Evolutionary conservation across 2,113 vertebrate species (phyloP).

Genomic region (Alectura lathami): DNA sequence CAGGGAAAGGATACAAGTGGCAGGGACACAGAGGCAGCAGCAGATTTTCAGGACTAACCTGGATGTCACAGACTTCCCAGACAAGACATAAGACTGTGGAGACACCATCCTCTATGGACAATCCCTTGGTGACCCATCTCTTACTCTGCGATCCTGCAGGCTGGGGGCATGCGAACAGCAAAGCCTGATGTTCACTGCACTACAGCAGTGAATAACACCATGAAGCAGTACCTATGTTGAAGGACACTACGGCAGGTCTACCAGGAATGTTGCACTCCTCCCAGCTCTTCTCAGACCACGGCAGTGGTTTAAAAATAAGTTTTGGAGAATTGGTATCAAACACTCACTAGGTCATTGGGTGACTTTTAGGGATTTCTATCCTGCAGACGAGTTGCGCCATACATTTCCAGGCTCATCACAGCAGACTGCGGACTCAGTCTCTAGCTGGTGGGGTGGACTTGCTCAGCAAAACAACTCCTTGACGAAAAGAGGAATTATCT

Average conservation of each 20-base stretch:
- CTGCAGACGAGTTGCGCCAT: background rate
- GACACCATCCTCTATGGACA: fast-evolving
- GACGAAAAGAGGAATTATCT: background rate
- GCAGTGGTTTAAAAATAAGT: background rate
- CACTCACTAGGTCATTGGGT: background rate
- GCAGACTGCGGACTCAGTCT: background rate
- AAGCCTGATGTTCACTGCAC: background rate
- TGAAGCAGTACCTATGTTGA: background rate
- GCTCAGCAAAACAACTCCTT: background rate
- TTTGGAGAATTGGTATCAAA: background rate
- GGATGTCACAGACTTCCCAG: background rate
- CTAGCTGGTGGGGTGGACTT: background rate
- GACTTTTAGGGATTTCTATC: background rate
- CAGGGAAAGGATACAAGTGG: background rate
- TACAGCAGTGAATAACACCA: fast-evolving
- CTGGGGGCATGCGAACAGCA: background rate
- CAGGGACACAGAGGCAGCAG: background rate
- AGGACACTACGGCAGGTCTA: background rate
- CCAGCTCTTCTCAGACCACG: background rate
- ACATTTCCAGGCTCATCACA: background rate
- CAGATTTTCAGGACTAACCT: background rate
- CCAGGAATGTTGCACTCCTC: fast-evolving
- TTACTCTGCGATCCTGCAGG: background rate
- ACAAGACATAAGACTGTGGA: fast-evolving
- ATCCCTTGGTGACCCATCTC: background rate